Conservation (phyloP, 1,140 invertebrate genomes). For the Asobara japonica region DNA sequence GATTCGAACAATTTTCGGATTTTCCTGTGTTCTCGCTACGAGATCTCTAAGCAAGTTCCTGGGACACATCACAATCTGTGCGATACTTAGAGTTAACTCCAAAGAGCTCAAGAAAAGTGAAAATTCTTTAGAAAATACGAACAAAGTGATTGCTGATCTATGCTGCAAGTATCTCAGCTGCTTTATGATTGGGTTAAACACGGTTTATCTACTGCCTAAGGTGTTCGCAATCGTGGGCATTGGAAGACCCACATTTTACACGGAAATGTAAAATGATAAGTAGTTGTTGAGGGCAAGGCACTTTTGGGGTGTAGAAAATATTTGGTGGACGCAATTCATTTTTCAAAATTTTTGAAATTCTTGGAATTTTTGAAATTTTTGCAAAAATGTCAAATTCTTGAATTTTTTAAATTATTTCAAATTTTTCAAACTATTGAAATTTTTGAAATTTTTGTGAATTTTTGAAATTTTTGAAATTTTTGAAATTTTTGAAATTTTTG, state of each 20-base stretch:
- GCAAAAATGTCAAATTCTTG: too few species aligned
- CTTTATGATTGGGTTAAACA: slow-evolving; percentile 79
- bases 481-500: too few species aligned
- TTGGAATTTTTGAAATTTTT: too few species aligned
- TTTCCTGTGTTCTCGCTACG: slow-evolving; percentile 76
- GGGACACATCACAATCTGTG: slow-evolving; percentile 76
- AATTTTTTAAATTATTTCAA: too few species aligned
- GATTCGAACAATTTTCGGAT: slow-evolving; percentile 78
- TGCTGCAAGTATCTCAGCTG: slow-evolving; percentile 84
- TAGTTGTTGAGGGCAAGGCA: too few species aligned
- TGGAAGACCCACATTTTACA: slow-evolving; percentile 84
- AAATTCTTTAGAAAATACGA: slow-evolving; percentile 72
- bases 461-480: too few species aligned
- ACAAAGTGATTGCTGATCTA: slow-evolving; percentile 80
- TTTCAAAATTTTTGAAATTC: too few species aligned
- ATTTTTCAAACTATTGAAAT: too few species aligned
- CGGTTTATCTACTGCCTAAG: slow-evolving; percentile 80
- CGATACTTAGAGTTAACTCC: slow-evolving; percentile 73
- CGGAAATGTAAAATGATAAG: slow-evolving; percentile 76
- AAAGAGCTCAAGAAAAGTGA: slow-evolving; percentile 72
- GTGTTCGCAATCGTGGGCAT: slow-evolving; percentile 81
- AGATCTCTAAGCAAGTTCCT: slow-evolving; percentile 76
- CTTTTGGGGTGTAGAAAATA: too few species aligned
- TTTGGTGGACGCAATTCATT: too few species aligned
- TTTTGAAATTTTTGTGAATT: too few species aligned